Base-by-base conservation (phyloP, 1,140 invertebrate genomes). In the Drosophila malerkotliana region DNA sequence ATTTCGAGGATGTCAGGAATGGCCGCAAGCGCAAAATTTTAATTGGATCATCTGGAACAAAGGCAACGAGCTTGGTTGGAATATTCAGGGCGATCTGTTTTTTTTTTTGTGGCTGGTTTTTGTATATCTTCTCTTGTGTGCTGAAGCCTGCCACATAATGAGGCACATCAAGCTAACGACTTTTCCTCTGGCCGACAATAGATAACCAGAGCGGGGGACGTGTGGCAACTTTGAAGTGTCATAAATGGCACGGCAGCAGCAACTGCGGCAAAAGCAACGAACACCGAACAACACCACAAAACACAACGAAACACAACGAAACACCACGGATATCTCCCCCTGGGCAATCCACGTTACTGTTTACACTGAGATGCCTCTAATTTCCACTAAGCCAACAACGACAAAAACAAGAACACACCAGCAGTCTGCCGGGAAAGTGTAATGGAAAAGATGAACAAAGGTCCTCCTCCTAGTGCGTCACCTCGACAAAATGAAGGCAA, bases 41-140 rank as follows among this genome's bases (percentile, higher is more conserved):
- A 85, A 85, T 81, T 81, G 78, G 73, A 81, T 87, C 79, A 87
- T 57, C 58, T 49, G 55, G 52, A 57, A 74, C 74, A 78, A 68
- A 60, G 57, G 26, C 26, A 53, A 41, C 26, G 54, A 48, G 37
- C 59, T 45, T 18, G 59, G 41, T 18, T 14, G 41, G 41, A 14
- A 44, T 44, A 44, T 44, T 12, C 15, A 18, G 41, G 41, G 14
- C 41, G 12, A 37, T 37, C 41, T 14, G 39, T 15, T 41, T 41
- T 41, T 41, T 41, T 41, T 41, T 15, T 15, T 15, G 15, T 15
- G 15, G 18, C 4, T 14, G 39, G 12, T 14, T 44, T 71, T 37
- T 54, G 62, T 56, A 51, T 73, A 64, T 80, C 49, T 56, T 80
- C 49, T 53, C 15, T 49, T 57, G 24, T 28, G 5, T 45, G 18